A percentile compares a stretch with the other conserved stretches of the same genome.
Evolutionary conservation across 2,797 vertebrate genomes (phyloP).

Genomic region (Carapus acus): DNA sequence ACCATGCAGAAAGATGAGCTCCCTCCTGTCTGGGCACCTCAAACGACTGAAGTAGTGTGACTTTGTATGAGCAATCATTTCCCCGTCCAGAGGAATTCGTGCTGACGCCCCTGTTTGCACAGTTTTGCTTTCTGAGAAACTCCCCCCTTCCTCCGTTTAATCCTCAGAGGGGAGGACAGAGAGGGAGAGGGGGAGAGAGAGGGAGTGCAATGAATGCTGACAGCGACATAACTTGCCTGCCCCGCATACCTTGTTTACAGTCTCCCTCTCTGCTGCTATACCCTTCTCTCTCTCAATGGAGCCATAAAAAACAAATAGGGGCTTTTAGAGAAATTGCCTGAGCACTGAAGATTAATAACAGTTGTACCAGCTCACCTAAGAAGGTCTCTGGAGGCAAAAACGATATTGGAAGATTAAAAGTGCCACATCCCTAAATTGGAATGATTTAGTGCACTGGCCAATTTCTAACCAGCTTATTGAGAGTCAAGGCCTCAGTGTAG

Average conservation of each 20-base stretch:
- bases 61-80: slow-evolving; percentile 61
- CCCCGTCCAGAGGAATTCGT: slow-evolving; percentile 63
- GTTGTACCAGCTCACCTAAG: slow-evolving; percentile 61
- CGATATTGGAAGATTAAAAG: slow-evolving; percentile 73
- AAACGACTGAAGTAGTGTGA: slow-evolving; percentile 47
- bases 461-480: slow-evolving; percentile 60
- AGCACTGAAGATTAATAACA: slow-evolving; percentile 78
- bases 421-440: slow-evolving; percentile 70
- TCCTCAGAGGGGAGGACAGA: slow-evolving; percentile 50
- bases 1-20: slow-evolving; percentile 26
- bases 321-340: slow-evolving; percentile 80
- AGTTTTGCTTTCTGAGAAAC: slow-evolving; percentile 64
- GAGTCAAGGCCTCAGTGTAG: slow-evolving; percentile 48
- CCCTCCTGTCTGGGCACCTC: slow-evolving; percentile 17
- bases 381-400: slow-evolving; percentile 67
- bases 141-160: slow-evolving; percentile 62
- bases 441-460: slow-evolving; percentile 64
- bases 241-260: slow-evolving; percentile 71
- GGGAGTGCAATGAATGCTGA: slow-evolving; percentile 63
- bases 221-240: slow-evolving; percentile 69
- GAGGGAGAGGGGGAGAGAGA: slow-evolving; percentile 27
- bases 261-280: slow-evolving; percentile 55
- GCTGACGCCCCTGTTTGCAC: slow-evolving; percentile 66
- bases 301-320: slow-evolving; percentile 78
- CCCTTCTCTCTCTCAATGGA: slow-evolving; percentile 68